A percentile compares a stretch with the other conserved stretches of the same genome.
phyloP scores from a whole-genome alignment of 2,888 invertebrate species.

The Tenthredo amoena region DNA sequence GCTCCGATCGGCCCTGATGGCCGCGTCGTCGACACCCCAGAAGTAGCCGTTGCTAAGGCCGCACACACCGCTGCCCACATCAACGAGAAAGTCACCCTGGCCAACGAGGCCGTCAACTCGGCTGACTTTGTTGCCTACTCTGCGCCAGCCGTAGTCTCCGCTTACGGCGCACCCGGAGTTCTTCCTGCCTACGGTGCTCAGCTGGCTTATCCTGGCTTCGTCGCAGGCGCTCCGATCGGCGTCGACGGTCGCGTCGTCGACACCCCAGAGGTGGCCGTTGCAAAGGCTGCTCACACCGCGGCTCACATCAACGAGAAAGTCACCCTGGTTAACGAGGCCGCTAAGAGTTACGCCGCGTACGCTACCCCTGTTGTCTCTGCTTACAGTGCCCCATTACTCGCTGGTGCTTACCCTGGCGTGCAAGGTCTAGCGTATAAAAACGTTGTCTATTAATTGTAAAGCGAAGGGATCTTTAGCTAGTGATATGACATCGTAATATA shows the following conservation, averaged over 20 bases:
- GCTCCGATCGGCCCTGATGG: slow-evolving; percentile 53
- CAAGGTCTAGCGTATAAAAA: slow-evolving; percentile 36
- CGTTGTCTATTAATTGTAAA: not conserved
- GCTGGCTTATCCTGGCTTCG: slow-evolving; percentile 4
- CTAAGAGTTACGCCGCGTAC: slow-evolving; percentile 1
- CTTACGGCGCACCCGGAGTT: slow-evolving; percentile 28
- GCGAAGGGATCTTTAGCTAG: not conserved
- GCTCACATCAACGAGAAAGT: slow-evolving; percentile 50
- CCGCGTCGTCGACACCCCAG: slow-evolving; percentile 60
- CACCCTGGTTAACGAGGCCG: slow-evolving; percentile 46
- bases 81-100: slow-evolving; percentile 50
- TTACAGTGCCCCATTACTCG: slow-evolving; percentile 54
- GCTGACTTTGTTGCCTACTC: slow-evolving; percentile 30
- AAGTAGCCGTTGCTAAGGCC: slow-evolving; percentile 60
- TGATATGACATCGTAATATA: not conserved
- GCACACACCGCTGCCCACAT: slow-evolving; percentile 55
- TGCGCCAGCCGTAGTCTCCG: slow-evolving; percentile 6
- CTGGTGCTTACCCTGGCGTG: slow-evolving; percentile 34
- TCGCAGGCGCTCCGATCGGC: slow-evolving; percentile 48
- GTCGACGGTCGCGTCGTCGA: slow-evolving; percentile 56
- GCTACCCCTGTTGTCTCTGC: slow-evolving; percentile 47
- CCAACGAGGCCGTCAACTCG: slow-evolving; percentile 49
- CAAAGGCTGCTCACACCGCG: slow-evolving; percentile 57
- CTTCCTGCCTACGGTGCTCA: slow-evolving; percentile 41
- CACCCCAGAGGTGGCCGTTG: slow-evolving; percentile 61